Evolutionary conservation across 2,113 vertebrate species (phyloP).

Genomic region (Rafetus swinhoei): DNA sequence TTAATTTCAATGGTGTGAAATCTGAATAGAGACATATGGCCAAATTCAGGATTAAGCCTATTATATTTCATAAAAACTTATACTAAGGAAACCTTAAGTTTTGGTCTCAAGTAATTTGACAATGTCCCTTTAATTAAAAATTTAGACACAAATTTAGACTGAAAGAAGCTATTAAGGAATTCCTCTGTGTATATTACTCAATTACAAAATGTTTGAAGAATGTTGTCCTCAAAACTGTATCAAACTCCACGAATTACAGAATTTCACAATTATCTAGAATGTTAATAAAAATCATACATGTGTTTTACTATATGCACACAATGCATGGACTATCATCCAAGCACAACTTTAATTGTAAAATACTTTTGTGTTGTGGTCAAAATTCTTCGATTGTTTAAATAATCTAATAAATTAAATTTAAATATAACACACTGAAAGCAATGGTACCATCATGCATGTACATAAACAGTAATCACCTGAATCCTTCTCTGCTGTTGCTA

Average conservation of each 20-base stretch:
- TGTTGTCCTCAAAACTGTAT: not conserved
- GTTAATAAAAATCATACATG: not conserved
- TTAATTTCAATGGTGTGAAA: not conserved
- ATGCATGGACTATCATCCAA: not conserved
- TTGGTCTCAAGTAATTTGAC: not conserved
- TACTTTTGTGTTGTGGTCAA: not conserved
- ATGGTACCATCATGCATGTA: constrained; percentile 62
- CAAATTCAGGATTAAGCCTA: not conserved
- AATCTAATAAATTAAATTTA: not conserved
- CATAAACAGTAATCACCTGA: constrained; percentile 76
- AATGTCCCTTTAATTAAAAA: not conserved
- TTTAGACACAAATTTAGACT: not conserved
- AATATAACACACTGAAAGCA: constrained; percentile 4
- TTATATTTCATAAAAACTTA: not conserved
- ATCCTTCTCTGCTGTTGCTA: constrained; percentile 80
- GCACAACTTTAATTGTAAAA: not conserved
- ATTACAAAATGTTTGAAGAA: not conserved
- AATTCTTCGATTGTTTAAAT: not conserved
- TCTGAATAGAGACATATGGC: not conserved
- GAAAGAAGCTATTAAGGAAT: not conserved
- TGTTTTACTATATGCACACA: not conserved
- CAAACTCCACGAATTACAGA: not conserved
- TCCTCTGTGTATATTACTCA: not conserved
- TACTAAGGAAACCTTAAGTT: not conserved
- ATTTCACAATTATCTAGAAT: not conserved